These are phyloP conservation scores for Bucorvus abyssinicus DNA, from an alignment of 2,797 vertebrate species.

Conservation along the genomic window DNA sequence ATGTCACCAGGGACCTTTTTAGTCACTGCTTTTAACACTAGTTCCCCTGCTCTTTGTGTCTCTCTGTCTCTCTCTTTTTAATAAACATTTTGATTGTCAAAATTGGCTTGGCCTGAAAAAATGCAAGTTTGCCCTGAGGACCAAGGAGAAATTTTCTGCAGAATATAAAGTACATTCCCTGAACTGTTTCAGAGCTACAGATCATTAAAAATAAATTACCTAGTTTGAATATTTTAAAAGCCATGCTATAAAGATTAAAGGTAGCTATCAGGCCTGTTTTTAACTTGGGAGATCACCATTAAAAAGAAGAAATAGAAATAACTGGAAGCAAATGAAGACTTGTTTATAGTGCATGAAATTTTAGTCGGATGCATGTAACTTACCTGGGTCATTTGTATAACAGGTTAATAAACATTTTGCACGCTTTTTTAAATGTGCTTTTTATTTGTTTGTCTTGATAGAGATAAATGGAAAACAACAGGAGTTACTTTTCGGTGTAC, in stretches of 20 bases:
- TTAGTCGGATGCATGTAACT: background rate
- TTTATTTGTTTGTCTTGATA: background rate
- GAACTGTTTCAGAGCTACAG: slow-evolving; percentile 15
- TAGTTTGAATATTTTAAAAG: slow-evolving; percentile 36
- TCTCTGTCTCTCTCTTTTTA: background rate
- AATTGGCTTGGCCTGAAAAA: slow-evolving; percentile 25
- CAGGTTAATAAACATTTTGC: background rate
- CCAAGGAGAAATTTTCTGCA: background rate
- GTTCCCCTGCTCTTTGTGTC: background rate
- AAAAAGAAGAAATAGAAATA: background rate
- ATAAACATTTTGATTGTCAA: slow-evolving; percentile 24
- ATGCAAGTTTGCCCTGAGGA: background rate
- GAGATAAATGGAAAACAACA: background rate
- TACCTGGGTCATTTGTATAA: background rate
- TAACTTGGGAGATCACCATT: background rate
- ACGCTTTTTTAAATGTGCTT: background rate
- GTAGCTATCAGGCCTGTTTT: background rate
- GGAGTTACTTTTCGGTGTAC: background rate
- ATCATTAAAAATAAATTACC: slow-evolving; percentile 54
- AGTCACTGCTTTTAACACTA: background rate
- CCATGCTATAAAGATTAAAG: background rate
- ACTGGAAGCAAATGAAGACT: background rate
- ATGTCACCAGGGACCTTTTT: background rate
- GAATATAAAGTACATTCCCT: background rate
- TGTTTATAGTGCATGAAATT: background rate